Conservation (phyloP, 92 coral and sea anemone species). For the Palythoa grandis region DNA sequence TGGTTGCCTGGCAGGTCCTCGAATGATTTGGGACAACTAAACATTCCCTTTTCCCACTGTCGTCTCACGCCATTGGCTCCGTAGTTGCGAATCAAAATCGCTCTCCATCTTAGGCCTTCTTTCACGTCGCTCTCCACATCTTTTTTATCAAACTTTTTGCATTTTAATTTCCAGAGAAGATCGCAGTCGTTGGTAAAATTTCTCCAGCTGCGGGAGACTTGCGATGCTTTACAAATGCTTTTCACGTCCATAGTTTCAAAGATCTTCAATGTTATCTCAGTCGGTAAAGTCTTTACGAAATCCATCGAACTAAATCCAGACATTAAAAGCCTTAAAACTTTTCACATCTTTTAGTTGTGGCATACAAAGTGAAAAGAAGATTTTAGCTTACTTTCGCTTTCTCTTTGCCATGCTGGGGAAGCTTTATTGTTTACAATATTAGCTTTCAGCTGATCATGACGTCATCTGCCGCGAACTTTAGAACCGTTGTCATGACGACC, state of each 20-base stretch:
- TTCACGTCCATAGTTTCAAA: constrained; percentile 75
- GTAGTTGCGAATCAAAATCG: constrained; percentile 69
- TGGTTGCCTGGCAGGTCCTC: constrained; percentile 80
- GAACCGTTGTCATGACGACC: constrained; percentile 3
- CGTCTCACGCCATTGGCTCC: constrained; percentile 71
- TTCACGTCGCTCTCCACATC: constrained; percentile 60
- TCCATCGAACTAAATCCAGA: constrained; percentile 28
- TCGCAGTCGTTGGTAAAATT: constrained; percentile 65
- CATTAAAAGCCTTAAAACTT: neutral
- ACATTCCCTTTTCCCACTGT: constrained; percentile 84
- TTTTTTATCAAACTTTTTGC: constrained; percentile 57
- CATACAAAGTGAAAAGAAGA: neutral
- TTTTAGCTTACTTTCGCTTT: too few species aligned
- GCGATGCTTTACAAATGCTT: constrained; percentile 82
- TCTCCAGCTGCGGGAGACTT: constrained; percentile 71
- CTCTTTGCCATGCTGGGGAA: neutral
- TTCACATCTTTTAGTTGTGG: neutral
- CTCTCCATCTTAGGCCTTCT: constrained; percentile 68
- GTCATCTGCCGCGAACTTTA: constrained; percentile 31
- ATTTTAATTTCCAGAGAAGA: constrained; percentile 77
- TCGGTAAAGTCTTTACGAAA: constrained; percentile 71
- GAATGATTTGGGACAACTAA: constrained; percentile 58
- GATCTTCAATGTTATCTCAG: constrained; percentile 71
- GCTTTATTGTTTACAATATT: constrained; percentile 15
- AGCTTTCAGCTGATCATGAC: constrained; percentile 25